Evolutionary conservation across 2,888 invertebrate species (phyloP), one percentile per base, ranked within the genome.

Genomic region (Drosophila atripex): DNA sequence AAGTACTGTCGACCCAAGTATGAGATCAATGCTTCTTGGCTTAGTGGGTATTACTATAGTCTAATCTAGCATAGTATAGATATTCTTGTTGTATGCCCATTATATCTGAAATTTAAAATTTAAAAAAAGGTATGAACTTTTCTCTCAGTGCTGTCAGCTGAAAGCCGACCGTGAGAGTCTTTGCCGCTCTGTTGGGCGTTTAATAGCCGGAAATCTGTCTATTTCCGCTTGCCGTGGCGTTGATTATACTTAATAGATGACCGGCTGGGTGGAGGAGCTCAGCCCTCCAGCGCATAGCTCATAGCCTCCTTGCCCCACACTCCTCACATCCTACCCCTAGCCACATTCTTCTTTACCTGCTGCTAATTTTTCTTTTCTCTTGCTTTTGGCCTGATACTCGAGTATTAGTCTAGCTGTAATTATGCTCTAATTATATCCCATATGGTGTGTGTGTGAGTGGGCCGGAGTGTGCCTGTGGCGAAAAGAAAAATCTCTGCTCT

Each of bases 161-260:
- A 57, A 39, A 47, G 49, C 28, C 69, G 49, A 52, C 56, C 57
- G 54, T 68, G 60, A 63, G 76, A 49, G 65, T 73, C 71, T 85
- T 80, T 80, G 75, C 75, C 76, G 79, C 83, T 69, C 72, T 72
- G 79, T 78, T 87, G 86, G 87, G 76, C 86, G 87, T 78, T 87
- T 84, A 84, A 84, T 87, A 87, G 87, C 84, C 84, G 84, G 88
- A 85, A 87, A 85, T 85, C 86, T 86, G 86, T 87, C 84, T 87
- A 85, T 87, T 85, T 85, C 88, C 84, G 84, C 75, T 80, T 87
- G 80, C 86, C 75, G 68, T 86, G 78, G 83, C 87, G 84, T 86
- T 85, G 84, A 87, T 87, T 85, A 87, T 85, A 85, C 86, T 85
- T 85, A 85, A 85, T 82, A 85, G 88, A 86, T 85, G 86, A 83